A percentile compares a stretch with the other conserved stretches of the same genome.
These are phyloP conservation scores for Herpetotheres cachinnans DNA, from an alignment of 2,113 vertebrate species.

Conservation along the genomic window DNA sequence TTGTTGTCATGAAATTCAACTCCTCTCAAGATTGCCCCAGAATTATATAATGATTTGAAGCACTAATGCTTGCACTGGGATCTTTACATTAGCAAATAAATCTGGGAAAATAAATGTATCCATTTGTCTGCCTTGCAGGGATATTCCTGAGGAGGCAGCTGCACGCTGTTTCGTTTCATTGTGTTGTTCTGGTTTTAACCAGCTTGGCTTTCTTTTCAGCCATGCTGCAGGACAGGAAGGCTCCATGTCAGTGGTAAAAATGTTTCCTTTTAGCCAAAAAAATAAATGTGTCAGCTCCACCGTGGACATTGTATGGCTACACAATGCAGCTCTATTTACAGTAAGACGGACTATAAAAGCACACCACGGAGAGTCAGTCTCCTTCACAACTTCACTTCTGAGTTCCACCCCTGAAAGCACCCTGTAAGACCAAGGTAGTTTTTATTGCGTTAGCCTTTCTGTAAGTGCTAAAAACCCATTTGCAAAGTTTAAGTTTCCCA, in stretches of 20 bases:
- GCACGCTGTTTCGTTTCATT: conserved; percentile 8
- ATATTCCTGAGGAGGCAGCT: conserved; percentile 57
- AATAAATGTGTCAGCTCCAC: neutral
- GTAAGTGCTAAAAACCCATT: neutral
- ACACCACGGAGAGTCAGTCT: fast-evolving
- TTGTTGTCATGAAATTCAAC: conserved; percentile 15
- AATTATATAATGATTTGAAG: neutral
- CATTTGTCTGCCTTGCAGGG: conserved; percentile 57
- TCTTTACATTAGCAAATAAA: conserved; percentile 49
- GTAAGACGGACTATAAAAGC: neutral
- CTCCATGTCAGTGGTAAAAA: conserved; percentile 16
- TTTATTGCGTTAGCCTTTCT: neutral
- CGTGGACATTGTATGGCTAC: neutral
- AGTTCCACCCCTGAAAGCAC: neutral
- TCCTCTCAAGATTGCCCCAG: neutral
- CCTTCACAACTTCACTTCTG: neutral
- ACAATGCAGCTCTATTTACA: neutral
- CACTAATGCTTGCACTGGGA: conserved; percentile 32
- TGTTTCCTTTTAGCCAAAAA: conserved; percentile 5
- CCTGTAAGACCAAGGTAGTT: neutral
- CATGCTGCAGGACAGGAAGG: conserved; percentile 18
- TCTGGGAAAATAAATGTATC: conserved; percentile 38
- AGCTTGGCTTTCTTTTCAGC: conserved; percentile 41
- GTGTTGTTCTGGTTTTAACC: conserved; percentile 23
- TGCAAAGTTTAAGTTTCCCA: neutral